These are phyloP conservation scores for Sarcophaga bullata DNA, from an alignment of 1,140 invertebrate species.

Conservation along the genomic window DNA sequence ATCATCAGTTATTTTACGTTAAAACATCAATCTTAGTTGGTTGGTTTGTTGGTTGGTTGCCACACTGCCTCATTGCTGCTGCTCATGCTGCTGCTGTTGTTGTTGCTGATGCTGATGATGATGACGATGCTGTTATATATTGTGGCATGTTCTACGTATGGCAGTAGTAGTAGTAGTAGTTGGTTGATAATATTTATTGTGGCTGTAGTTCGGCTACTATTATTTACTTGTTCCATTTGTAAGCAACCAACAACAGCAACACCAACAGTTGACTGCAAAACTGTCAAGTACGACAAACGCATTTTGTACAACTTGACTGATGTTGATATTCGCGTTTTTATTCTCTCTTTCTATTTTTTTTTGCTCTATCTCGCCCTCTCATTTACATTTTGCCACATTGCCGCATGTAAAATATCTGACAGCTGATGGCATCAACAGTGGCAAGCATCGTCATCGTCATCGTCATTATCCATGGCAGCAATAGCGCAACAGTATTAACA, in stretches of 20 bases:
- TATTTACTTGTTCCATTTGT: neutral
- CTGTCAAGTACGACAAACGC: conserved; percentile 9
- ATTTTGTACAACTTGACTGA: conserved; percentile 24
- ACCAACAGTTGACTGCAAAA: conserved; percentile 15
- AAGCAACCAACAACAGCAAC: neutral
- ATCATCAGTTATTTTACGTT: conserved; percentile 44
- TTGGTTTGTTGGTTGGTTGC: conserved; percentile 28
- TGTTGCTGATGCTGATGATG: neutral
- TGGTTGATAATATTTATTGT: neutral
- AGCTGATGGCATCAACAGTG: neutral
- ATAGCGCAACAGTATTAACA: conserved; percentile 18
- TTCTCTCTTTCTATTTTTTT: neutral
- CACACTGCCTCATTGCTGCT: neutral
- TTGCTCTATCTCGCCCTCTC: too few relatives aligned
- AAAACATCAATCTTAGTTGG: conserved; percentile 44
- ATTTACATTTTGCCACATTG: neutral
- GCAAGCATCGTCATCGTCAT: neutral
- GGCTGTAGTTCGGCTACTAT: neutral
- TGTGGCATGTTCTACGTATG: too few relatives aligned
- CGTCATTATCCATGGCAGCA: neutral
- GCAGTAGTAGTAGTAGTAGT: neutral
- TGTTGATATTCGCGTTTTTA: neutral
- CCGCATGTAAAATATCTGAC: neutral
- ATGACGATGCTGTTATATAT: too few relatives aligned
- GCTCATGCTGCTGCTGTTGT: neutral